A percentile compares a stretch with the other conserved stretches of the same genome.
Conservation (phyloP, 2,888 invertebrate species). For the Eulithis prunata region DNA sequence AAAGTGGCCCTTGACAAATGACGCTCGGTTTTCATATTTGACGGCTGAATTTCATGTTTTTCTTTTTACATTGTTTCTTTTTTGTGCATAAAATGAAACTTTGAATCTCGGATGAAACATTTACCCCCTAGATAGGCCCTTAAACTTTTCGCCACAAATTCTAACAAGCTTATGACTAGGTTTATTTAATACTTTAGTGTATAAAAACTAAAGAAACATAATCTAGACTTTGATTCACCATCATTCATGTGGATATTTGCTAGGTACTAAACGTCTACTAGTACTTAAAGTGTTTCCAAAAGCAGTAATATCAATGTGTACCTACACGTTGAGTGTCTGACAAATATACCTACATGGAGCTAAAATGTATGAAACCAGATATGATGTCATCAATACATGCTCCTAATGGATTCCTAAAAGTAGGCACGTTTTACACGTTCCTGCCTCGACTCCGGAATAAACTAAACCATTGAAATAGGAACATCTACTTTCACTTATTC, state of each 20-base stretch:
- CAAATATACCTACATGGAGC: not conserved
- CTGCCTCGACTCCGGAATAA: not conserved
- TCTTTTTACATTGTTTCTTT: not conserved
- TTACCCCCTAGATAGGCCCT: too few relatives aligned
- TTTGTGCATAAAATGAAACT: too few relatives aligned
- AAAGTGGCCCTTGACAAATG: slow-evolving; percentile 12
- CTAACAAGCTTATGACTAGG: too few relatives aligned
- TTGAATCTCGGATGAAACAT: too few relatives aligned
- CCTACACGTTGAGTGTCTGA: not conserved
- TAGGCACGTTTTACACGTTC: not conserved
- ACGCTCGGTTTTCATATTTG: slow-evolving; percentile 5
- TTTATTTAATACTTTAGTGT: too few relatives aligned
- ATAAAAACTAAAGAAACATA: too few relatives aligned
- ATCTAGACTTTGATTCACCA: too few relatives aligned
- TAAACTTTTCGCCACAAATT: too few relatives aligned
- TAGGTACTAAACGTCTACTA: too few relatives aligned
- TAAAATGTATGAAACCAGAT: not conserved
- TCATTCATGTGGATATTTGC: too few relatives aligned
- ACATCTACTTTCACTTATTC: too few relatives aligned
- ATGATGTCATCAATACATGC: not conserved
- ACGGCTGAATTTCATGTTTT: not conserved
- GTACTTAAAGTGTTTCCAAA: not conserved
- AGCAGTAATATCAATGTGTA: not conserved
- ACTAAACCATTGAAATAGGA: too few relatives aligned
- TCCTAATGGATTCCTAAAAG: not conserved